Percentiles rank a stretch among this genome's conserved stretches.
phyloP scores from a whole-genome alignment of 2,113 vertebrate genomes.

The Gallinago jamesoni region DNA sequence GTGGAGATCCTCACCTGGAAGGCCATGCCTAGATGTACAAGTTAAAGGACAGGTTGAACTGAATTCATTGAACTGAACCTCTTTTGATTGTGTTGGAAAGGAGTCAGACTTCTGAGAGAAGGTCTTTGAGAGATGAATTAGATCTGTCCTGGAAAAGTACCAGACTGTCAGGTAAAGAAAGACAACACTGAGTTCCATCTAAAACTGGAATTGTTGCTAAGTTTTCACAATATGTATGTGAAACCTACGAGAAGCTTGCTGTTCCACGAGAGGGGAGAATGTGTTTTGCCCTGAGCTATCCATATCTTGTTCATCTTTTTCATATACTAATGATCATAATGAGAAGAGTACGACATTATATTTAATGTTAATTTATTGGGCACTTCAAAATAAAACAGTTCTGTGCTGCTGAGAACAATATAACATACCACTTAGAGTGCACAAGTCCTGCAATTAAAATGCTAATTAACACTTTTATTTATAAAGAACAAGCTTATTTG shows the following conservation, averaged over 20 bases:
- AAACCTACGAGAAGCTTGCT: not conserved
- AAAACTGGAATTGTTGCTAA: not conserved
- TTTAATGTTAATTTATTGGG: not conserved
- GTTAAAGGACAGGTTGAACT: not conserved
- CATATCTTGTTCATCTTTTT: not conserved
- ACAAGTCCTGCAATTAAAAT: constrained; percentile 37
- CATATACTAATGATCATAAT: not conserved
- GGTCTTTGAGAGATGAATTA: not conserved
- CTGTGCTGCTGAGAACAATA: not conserved
- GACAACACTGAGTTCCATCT: not conserved
- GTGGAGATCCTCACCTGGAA: not conserved
- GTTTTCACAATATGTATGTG: not conserved
- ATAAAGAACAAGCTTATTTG: constrained; percentile 30
- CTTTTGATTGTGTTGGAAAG: not conserved
- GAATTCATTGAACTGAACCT: not conserved
- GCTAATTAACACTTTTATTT: constrained; percentile 56
- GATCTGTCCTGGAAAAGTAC: not conserved
- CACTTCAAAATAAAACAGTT: constrained; percentile 9
- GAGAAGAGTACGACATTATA: not conserved
- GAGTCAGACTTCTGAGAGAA: not conserved
- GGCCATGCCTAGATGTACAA: rapidly evolving
- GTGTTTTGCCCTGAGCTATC: not conserved
- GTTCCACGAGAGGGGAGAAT: not conserved
- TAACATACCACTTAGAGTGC: not conserved
- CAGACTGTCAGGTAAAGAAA: not conserved